A percentile compares a stretch with the other conserved stretches of the same genome.
Conservation (phyloP, 2,113 vertebrate species). For the Abramis brama region DNA sequence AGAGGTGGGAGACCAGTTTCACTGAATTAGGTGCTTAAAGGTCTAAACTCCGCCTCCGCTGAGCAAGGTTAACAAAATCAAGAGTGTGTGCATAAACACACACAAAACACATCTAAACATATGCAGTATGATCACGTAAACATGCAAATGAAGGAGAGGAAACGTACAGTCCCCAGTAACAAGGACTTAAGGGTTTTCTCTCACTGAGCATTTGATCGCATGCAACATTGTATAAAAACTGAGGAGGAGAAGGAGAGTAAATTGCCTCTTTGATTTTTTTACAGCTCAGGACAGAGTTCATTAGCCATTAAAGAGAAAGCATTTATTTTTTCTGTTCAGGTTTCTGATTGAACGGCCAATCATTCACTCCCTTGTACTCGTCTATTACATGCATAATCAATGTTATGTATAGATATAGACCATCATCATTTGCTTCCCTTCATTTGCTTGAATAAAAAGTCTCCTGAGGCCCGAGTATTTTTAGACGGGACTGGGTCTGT, state of each 20-base stretch:
- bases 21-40: conserved; percentile 69
- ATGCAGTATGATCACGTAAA: neutral
- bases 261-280: conserved; percentile 29
- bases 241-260: conserved; percentile 20
- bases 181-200: neutral
- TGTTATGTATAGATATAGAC: conserved; percentile 42
- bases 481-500: conserved; percentile 53
- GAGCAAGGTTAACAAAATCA: conserved; percentile 57
- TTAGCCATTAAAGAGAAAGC: conserved; percentile 48
- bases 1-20: conserved; percentile 51
- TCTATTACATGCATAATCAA: conserved; percentile 41
- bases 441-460: conserved; percentile 59
- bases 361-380: conserved; percentile 25
- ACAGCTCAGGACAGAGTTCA: conserved; percentile 35
- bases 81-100: conserved; percentile 26
- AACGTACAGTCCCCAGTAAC: neutral
- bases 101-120: conserved; percentile 2
- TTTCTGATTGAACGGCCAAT: conserved; percentile 26
- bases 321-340: conserved; percentile 28
- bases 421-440: conserved; percentile 57
- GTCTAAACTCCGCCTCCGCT: conserved; percentile 56
- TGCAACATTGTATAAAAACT: neutral
- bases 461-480: conserved; percentile 59
- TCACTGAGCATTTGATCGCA: conserved; percentile 30
- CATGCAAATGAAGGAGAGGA: neutral